These are phyloP conservation scores for Cerastis leucographa DNA, from an alignment of 2,888 invertebrate genomes.

Conservation along the genomic window DNA sequence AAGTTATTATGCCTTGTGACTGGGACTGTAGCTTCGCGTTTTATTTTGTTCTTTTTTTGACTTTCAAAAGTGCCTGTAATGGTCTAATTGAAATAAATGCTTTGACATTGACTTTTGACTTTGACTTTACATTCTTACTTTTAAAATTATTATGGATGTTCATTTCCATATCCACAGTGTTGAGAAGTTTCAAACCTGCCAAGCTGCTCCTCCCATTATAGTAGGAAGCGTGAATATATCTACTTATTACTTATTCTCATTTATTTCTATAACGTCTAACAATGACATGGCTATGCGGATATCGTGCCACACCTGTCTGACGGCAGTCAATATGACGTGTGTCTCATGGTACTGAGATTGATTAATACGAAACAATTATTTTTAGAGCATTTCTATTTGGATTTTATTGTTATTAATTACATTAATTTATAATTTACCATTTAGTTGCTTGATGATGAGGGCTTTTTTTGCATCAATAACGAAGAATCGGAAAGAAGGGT, in stretches of 20 bases:
- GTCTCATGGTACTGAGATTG: constrained; percentile 34
- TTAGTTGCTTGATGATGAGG: constrained; percentile 1
- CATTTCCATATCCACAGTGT: not conserved
- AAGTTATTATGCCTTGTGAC: too few relatives aligned
- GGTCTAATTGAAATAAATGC: too few relatives aligned
- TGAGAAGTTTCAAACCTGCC: not conserved
- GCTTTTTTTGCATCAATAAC: not conserved
- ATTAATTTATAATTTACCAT: constrained; percentile 7
- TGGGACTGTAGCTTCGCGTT: too few relatives aligned
- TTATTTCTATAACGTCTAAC: constrained; percentile 36
- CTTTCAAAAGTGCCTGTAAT: too few relatives aligned
- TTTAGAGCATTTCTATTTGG: constrained; percentile 14
- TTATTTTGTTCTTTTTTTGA: too few relatives aligned
- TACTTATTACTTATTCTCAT: constrained; percentile 17
- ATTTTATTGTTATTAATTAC: constrained; percentile 53
- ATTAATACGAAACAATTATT: constrained; percentile 50
- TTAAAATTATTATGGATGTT: not conserved
- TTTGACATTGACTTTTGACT: too few relatives aligned
- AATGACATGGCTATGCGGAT: constrained; percentile 51
- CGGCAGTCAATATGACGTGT: constrained; percentile 28
- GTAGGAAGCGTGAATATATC: not conserved
- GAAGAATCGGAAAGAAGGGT: not conserved
- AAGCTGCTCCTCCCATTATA: not conserved
- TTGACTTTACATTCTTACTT: too few relatives aligned
- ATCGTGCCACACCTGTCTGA: constrained; percentile 20